Base-by-base conservation (phyloP, 2,797 vertebrate species). In the Girardinus metallicus region DNA sequence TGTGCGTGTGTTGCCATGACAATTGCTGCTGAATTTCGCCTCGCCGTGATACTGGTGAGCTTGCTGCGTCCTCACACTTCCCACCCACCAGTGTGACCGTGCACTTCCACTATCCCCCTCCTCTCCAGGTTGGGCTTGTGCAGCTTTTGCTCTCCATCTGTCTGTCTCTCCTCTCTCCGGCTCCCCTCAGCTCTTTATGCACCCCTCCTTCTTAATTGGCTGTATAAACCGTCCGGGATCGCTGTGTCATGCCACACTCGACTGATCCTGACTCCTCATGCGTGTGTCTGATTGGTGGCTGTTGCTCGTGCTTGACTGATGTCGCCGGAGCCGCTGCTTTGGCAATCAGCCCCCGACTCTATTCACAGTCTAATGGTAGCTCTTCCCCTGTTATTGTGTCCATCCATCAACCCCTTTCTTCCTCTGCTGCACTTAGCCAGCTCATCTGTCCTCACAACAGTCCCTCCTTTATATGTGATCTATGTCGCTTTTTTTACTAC, bases 201-300 rank as follows among this genome's bases (percentile, higher is more conserved):
- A 77, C 81, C 75, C 86, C 87, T 89, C 87, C 87, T 57, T 82
- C 66, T 77, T 89, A 88, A 90, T 91, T 88, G 89, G 85, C 80
- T 79, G 72, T 55, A n/a, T 85, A 39, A 86, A 81, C 84, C 7
- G 4, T 79, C 76, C 74, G 9, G 29, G 55, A 76, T 81, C 34
- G 6, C 82, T 18, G 85, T 84, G 85, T 91, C 90, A 83, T 5
- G 71, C 85, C 78, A 68, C 2, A 82, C 85, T 88, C 31, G 15
- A 82, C 53, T 85, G 90, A 80, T 72, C 71, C 60, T 15, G 43
- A 41, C 18, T 87, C 78, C 73, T 47, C 34, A 26, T 74, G 79
- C 83, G 68, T 80, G 80, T 72, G 73, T 72, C 31, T 79, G 66
- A 76, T 62, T 70, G 26, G 0, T 41, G 77, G 87, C 89, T 89